phyloP scores from a whole-genome alignment of 2,888 invertebrate genomes.

The Onthophagus sagittarius region DNA sequence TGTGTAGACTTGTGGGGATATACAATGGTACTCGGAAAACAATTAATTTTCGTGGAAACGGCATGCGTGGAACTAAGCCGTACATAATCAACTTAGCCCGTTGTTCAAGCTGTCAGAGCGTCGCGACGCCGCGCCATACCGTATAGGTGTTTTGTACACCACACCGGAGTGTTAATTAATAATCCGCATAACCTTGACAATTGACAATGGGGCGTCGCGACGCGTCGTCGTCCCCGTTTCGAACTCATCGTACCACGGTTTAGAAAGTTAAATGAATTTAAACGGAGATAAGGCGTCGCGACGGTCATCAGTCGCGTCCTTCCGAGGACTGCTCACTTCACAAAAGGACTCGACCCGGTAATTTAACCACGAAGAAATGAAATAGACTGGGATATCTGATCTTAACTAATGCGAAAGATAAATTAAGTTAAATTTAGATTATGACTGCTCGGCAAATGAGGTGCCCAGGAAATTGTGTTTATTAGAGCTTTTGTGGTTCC shows the following conservation, averaged over 20 bases:
- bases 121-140: neutral
- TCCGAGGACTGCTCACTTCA: neutral
- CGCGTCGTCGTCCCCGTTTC: too few relatives aligned
- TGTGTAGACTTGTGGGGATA: neutral
- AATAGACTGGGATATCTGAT: neutral
- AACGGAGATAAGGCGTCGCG: neutral
- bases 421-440: neutral
- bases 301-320: neutral
- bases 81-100: conserved; percentile 1
- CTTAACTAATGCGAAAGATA: neutral
- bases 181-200: neutral
- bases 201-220: neutral
- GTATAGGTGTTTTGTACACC: neutral
- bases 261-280: neutral
- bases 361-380: neutral
- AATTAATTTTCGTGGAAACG: neutral
- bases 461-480: too few relatives aligned
- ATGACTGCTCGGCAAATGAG: too few relatives aligned
- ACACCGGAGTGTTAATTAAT: neutral
- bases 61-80: neutral
- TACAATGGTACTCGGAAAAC: neutral
- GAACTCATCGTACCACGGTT: too few relatives aligned
- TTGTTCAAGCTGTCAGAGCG: neutral
- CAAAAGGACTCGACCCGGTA: neutral
- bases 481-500: too few relatives aligned